Conservation (phyloP, 2,113 vertebrate species). For the Tetraodon nigroviridis region DNA sequence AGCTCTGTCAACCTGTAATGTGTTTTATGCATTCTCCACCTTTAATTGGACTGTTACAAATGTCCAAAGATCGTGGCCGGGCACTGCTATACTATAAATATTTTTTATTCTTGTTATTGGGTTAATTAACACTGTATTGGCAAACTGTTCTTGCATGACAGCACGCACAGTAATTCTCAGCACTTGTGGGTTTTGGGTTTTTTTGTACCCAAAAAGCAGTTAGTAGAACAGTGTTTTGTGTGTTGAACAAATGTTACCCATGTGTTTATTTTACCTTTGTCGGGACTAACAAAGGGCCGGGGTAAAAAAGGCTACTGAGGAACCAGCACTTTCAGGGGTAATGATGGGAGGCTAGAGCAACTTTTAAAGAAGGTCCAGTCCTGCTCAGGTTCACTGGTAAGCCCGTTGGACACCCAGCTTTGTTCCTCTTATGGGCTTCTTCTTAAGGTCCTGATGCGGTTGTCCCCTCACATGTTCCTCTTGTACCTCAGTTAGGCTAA, state of each 20-base stretch:
- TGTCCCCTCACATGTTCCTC: slow-evolving; percentile 82
- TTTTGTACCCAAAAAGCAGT: slow-evolving; percentile 10
- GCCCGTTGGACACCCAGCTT: slow-evolving; percentile 77
- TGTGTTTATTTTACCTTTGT: slow-evolving; percentile 76
- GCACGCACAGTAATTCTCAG: slow-evolving; percentile 46
- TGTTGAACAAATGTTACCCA: slow-evolving; percentile 67
- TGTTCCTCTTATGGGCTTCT: slow-evolving; percentile 72
- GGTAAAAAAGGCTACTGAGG: slow-evolving; percentile 53
- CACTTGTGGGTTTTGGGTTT: slow-evolving; percentile 29
- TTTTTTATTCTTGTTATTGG: slow-evolving; percentile 54
- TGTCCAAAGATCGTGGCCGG: slow-evolving; percentile 50
- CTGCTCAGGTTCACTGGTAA: slow-evolving; percentile 71
- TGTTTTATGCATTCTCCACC: slow-evolving; percentile 43
- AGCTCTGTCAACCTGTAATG: slow-evolving; percentile 52
- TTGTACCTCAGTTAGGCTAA: slow-evolving; percentile 79
- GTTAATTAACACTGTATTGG: slow-evolving; percentile 70
- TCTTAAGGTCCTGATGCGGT: slow-evolving; percentile 79
- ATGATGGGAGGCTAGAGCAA: slow-evolving; percentile 60
- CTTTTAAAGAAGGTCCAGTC: slow-evolving; percentile 65
- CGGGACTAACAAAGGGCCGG: slow-evolving; percentile 58
- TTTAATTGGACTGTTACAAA: slow-evolving; percentile 65
- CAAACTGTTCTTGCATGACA: slow-evolving; percentile 38
- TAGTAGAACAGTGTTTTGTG: slow-evolving; percentile 29
- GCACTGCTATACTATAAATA: slow-evolving; percentile 40
- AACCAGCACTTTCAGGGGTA: slow-evolving; percentile 52